Percentiles rank a stretch among this genome's conserved stretches.
Conservation (phyloP, 2,113 vertebrate genomes). For the Chauna torquata region DNA sequence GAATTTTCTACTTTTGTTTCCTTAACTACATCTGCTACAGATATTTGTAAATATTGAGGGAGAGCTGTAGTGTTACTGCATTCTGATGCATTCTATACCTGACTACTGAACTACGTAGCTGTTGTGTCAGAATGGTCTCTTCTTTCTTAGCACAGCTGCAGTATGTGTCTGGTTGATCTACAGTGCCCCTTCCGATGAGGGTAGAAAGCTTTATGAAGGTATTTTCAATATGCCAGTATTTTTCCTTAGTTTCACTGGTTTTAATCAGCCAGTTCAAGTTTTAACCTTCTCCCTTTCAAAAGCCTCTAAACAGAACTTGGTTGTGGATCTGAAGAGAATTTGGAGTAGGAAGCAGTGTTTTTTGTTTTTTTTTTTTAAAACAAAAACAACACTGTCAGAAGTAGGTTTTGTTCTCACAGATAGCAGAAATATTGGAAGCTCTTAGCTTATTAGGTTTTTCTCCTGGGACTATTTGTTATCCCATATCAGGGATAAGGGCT, state of each 20-base stretch:
- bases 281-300: neutral
- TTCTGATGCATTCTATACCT: rapidly evolving
- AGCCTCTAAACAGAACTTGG: neutral
- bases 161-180: neutral
- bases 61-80: neutral
- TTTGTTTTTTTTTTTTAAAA: neutral
- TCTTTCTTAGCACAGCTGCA: neutral
- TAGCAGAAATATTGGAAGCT: neutral
- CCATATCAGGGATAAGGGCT: neutral
- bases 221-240: neutral
- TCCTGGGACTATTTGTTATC: neutral
- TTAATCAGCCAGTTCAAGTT: neutral
- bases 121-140: neutral
- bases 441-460: neutral
- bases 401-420: neutral
- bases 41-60: neutral
- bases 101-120: neutral
- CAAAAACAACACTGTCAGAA: neutral
- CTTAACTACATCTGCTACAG: neutral
- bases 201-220: neutral
- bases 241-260: neutral
- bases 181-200: neutral
- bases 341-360: neutral
- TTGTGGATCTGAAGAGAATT: neutral
- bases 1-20: neutral